Percentiles rank a stretch among this genome's conserved stretches.
Evolutionary conservation across 2,797 vertebrate species (phyloP).

Genomic region (Pantherophis alleghaniensis): DNA sequence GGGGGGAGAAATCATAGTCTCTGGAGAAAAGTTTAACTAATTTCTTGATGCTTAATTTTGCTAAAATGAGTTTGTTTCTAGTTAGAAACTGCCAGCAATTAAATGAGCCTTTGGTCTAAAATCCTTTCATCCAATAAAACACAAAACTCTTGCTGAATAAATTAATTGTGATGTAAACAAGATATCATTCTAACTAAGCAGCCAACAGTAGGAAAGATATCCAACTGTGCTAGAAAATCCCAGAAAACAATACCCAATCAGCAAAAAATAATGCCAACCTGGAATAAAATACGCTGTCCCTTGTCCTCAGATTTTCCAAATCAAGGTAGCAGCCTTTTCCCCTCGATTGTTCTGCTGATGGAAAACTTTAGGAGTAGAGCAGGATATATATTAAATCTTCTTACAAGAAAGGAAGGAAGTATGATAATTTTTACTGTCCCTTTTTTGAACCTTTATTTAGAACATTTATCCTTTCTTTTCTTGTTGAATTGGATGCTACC

Average conservation of each 20-base stretch:
- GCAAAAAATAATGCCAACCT: slow-evolving; percentile 6
- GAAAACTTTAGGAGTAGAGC: slow-evolving; percentile 28
- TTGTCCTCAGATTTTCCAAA: slow-evolving; percentile 22
- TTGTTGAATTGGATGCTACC: slow-evolving; percentile 7
- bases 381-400: slow-evolving; percentile 56
- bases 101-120: background rate
- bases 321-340: slow-evolving; percentile 22
- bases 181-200: background rate
- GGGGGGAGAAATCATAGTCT: background rate
- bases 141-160: background rate
- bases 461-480: slow-evolving; percentile 5
- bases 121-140: background rate
- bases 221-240: background rate
- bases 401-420: slow-evolving; percentile 55
- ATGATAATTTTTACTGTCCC: slow-evolving; percentile 55
- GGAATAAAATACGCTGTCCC: background rate
- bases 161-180: background rate
- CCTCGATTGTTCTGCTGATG: background rate
- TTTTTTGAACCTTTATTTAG: slow-evolving; percentile 55
- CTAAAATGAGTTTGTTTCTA: background rate
- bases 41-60: background rate
- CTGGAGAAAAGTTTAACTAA: background rate
- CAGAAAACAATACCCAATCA: background rate
- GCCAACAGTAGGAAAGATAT: background rate
- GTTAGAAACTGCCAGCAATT: background rate